Percentiles rank a stretch among this genome's conserved stretches.
phyloP scores from a whole-genome alignment of 1,140 invertebrate genomes.

The Campoletis sonorensis region DNA sequence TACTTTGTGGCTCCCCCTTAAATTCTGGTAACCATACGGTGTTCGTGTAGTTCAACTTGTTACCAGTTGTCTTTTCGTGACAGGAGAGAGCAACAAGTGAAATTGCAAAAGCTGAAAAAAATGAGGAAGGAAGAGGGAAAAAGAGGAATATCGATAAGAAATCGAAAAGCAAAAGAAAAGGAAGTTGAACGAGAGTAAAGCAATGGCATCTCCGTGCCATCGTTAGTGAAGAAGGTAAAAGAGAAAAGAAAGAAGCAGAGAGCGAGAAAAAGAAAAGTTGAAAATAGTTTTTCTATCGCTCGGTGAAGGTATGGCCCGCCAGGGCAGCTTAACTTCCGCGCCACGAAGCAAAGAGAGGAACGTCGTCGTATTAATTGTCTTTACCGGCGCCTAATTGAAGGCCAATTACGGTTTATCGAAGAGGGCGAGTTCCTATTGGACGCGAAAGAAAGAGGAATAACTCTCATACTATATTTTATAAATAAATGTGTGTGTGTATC shows the following conservation, averaged over 20 bases:
- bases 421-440: constrained; percentile 22
- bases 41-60: too few relatives aligned
- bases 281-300: constrained; percentile 5
- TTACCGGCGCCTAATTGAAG: constrained; percentile 58
- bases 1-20: not conserved
- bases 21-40: not conserved
- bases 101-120: not conserved
- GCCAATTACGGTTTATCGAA: constrained; percentile 59
- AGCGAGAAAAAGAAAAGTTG: constrained; percentile 17
- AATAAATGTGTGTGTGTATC: not conserved
- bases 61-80: not conserved
- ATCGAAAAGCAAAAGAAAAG: constrained; percentile 13
- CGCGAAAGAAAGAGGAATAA: not conserved
- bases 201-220: constrained; percentile 9
- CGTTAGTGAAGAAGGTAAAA: constrained; percentile 9
- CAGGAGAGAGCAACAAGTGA: not conserved
- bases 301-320: not conserved
- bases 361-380: constrained; percentile 57
- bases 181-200: not conserved
- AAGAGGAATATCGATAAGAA: not conserved
- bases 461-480: not conserved
- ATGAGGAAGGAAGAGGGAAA: not conserved
- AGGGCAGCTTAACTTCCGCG: constrained; percentile 12
- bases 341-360: constrained; percentile 13
- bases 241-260: not conserved